phyloP scores from a whole-genome alignment of 2,888 invertebrate genomes.

The Tetramorium bicarinatum region DNA sequence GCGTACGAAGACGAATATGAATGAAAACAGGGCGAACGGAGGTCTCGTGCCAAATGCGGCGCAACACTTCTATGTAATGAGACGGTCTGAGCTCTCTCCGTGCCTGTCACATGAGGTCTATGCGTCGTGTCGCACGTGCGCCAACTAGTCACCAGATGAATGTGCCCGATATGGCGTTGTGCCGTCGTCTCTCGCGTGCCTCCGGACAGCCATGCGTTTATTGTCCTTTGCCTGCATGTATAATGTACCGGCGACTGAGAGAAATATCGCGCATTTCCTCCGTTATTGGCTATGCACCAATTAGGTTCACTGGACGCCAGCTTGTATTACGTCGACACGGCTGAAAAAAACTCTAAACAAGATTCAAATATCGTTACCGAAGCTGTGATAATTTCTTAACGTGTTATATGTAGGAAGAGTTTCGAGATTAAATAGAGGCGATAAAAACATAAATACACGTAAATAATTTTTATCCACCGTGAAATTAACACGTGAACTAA shows the following conservation, averaged over 20 bases:
- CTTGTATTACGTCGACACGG: neutral
- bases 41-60: constrained; percentile 60
- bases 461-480: neutral
- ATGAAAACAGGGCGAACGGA: constrained; percentile 52
- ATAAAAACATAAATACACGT: neutral
- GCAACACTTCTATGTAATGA: constrained; percentile 43
- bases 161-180: constrained; percentile 55
- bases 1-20: constrained; percentile 41
- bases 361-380: neutral
- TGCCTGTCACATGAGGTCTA: constrained; percentile 27
- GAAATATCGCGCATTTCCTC: constrained; percentile 28
- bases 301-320: neutral
- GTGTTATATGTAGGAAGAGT: neutral
- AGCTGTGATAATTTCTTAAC: neutral
- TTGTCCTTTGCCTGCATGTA: constrained; percentile 49
- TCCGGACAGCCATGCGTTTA: constrained; percentile 44
- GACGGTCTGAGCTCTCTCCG: constrained; percentile 8
- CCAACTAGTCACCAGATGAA: constrained; percentile 62
- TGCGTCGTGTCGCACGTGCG: constrained; percentile 57
- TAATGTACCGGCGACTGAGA: constrained; percentile 33
- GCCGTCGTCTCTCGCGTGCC: constrained; percentile 61
- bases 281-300: constrained; percentile 20
- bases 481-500: neutral
- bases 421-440: neutral
- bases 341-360: neutral